Evolutionary conservation across 1,140 invertebrate genomes (phyloP).

Genomic region (Dryas iulia): DNA sequence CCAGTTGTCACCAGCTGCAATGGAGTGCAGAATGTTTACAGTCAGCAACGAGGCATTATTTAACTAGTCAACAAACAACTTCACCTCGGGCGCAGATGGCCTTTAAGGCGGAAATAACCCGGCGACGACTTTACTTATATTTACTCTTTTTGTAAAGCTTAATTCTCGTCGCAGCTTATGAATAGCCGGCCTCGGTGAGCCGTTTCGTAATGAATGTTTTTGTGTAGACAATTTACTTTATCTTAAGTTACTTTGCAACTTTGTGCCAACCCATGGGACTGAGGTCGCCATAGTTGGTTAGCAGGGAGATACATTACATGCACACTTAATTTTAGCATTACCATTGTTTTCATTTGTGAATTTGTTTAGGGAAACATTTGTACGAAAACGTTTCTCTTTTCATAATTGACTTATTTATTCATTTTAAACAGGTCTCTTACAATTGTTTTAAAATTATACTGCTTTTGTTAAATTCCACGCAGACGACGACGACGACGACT

Average conservation of each 20-base stretch:
- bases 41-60: constrained; percentile 28
- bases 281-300: background rate
- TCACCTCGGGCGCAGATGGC: constrained; percentile 25
- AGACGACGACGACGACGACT: too few species aligned
- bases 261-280: background rate
- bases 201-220: background rate
- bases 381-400: too few species aligned
- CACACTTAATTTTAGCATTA: background rate
- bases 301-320: background rate
- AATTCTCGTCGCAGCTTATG: background rate
- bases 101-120: constrained; percentile 35
- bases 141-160: constrained; percentile 18
- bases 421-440: too few species aligned
- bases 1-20: constrained; percentile 4
- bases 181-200: background rate
- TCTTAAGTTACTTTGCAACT: background rate
- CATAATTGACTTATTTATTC: too few species aligned
- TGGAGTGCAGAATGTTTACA: constrained; percentile 36
- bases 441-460: too few species aligned
- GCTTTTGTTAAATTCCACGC: too few species aligned
- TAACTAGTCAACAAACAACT: constrained; percentile 36
- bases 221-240: background rate
- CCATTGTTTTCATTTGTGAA: background rate
- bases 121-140: constrained; percentile 20
- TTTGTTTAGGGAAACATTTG: too few species aligned